These are phyloP conservation scores for Bombus polaris DNA, from an alignment of 1,140 invertebrate species.

Conservation along the genomic window DNA sequence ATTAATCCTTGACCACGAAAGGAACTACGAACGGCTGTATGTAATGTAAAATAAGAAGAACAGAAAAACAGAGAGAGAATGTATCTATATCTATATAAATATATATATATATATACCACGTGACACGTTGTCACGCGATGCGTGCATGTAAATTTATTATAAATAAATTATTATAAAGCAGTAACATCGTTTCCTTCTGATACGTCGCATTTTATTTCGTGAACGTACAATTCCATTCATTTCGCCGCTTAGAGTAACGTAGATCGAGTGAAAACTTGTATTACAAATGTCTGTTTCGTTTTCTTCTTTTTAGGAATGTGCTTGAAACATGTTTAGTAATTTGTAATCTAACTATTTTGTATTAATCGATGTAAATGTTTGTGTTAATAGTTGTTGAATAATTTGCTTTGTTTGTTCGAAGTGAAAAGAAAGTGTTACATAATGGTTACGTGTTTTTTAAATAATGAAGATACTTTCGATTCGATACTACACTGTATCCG, in stretches of 20 bases:
- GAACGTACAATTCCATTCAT: conserved; percentile 4
- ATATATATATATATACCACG: conserved; percentile 36
- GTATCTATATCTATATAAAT: conserved; percentile 72
- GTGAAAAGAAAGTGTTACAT: conserved; percentile 17
- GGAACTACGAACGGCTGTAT: conserved; percentile 73
- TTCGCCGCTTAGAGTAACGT: background rate
- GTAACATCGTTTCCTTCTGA: background rate
- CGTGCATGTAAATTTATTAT: conserved; percentile 80
- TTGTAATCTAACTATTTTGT: background rate
- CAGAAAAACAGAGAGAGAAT: conserved; percentile 70
- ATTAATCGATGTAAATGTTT: too few relatives aligned
- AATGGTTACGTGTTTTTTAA: background rate
- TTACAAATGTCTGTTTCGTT: background rate
- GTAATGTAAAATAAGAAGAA: conserved; percentile 77
- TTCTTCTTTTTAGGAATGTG: background rate
- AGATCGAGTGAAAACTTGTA: background rate
- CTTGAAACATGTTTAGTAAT: background rate
- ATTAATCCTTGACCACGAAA: conserved; percentile 73
- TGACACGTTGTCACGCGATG: conserved; percentile 58
- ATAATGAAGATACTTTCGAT: conserved; percentile 13
- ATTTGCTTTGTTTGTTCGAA: conserved; percentile 1
- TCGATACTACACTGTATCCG: conserved; percentile 7
- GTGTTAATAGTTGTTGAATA: background rate
- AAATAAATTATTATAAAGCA: conserved; percentile 81
- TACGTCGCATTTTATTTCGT: background rate